Evolutionary conservation across 2,113 vertebrate genomes (phyloP).

Genomic region (Xyliphius kryptos): DNA sequence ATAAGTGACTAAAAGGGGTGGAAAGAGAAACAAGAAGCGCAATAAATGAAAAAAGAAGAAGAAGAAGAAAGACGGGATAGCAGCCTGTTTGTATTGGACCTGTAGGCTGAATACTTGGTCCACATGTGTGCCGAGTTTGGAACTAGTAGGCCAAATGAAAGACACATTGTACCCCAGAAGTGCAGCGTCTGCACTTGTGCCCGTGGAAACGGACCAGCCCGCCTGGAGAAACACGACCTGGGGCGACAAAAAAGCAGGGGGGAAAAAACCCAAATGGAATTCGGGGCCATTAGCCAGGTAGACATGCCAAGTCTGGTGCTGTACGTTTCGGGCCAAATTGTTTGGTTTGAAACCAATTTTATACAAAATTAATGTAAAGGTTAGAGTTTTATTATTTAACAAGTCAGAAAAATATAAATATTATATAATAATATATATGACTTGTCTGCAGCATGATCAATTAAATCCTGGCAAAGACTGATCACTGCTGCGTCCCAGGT

Average conservation of each 20-base stretch:
- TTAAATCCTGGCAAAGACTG: constrained; percentile 8
- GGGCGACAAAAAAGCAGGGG: constrained; percentile 17
- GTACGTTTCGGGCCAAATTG: constrained; percentile 10
- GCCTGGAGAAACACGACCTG: constrained; percentile 44
- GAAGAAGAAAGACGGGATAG: constrained; percentile 48
- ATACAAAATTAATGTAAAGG: constrained; percentile 8
- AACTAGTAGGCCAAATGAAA: constrained; percentile 62
- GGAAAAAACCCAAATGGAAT: constrained; percentile 28
- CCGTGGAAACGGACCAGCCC: constrained; percentile 56
- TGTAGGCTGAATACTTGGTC: constrained; percentile 62
- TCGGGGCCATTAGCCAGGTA: constrained; percentile 26
- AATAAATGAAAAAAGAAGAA: constrained; percentile 13
- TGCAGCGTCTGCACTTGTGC: constrained; percentile 63
- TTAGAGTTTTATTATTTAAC: constrained; percentile 20
- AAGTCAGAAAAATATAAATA: neutral
- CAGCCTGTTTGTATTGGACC: constrained; percentile 61
- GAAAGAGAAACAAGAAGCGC: constrained; percentile 10
- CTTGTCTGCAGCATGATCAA: neutral
- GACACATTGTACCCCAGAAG: constrained; percentile 61
- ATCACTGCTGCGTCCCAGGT: constrained; percentile 9
- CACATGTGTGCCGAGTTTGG: constrained; percentile 65
- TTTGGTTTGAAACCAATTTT: constrained; percentile 14
- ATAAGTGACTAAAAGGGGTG: constrained; percentile 1
- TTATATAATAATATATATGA: neutral
- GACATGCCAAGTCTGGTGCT: constrained; percentile 22